Conservation (phyloP, 2,113 vertebrate species). For the Oriolus oriolus region DNA sequence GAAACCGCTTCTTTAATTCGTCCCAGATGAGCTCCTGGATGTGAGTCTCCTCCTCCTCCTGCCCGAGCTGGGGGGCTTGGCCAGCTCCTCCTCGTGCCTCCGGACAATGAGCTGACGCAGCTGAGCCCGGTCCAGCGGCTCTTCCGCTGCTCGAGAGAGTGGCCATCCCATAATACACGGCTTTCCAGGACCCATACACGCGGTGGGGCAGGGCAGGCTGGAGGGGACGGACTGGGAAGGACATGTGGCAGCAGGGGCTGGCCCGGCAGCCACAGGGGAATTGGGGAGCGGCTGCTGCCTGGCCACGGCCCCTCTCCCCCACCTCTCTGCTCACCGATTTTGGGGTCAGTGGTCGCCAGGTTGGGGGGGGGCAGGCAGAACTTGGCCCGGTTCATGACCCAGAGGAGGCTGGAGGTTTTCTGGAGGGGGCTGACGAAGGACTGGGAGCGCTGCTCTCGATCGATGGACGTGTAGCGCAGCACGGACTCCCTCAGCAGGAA, state of each 20-base stretch:
- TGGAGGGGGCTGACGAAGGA: constrained; percentile 39
- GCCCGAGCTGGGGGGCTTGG: accelerated
- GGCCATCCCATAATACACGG: accelerated
- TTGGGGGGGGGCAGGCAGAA: accelerated
- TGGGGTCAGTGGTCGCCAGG: neutral
- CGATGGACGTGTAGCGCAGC: neutral
- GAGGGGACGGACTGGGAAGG: neutral
- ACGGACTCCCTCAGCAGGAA: constrained; percentile 59
- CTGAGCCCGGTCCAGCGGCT: neutral
- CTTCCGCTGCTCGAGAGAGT: constrained; percentile 1
- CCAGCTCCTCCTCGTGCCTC: neutral
- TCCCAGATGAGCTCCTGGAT: accelerated
- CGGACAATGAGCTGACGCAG: constrained; percentile 18
- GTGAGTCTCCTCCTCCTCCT: neutral
- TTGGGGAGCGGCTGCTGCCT: accelerated
- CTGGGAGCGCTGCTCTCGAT: neutral
- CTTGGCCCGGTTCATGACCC: neutral
- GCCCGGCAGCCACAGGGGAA: accelerated
- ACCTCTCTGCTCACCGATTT: constrained; percentile 8
- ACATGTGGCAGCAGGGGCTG: accelerated
- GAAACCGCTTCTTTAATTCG: neutral
- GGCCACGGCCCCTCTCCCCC: accelerated
- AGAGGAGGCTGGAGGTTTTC: neutral
- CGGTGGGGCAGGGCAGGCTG: accelerated
- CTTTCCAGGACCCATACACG: too few species aligned